These are phyloP conservation scores for Drosophila trapezifrons DNA, from an alignment of 1,140 invertebrate species.

Conservation along the genomic window DNA sequence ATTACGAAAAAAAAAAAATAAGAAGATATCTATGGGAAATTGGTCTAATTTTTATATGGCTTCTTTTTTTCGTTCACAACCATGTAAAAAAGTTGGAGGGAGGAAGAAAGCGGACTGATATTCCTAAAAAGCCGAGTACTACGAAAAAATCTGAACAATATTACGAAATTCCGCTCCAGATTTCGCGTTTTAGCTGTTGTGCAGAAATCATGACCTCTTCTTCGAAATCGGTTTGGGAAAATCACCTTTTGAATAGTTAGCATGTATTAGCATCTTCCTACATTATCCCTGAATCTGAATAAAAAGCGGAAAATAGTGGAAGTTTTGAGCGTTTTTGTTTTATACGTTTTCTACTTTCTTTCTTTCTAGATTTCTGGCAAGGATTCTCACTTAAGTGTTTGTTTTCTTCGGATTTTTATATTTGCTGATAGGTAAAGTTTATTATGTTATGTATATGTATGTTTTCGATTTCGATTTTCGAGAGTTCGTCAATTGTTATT, in stretches of 20 bases:
- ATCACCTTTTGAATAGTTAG: constrained; percentile 2
- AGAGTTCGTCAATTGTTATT: constrained; percentile 35
- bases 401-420: constrained; percentile 11
- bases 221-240: neutral
- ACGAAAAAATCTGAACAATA: neutral
- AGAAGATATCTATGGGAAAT: constrained; percentile 21
- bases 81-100: constrained; percentile 53
- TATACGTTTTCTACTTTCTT: no score
- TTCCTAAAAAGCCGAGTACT: constrained; percentile 25
- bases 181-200: neutral
- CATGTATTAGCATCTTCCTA: neutral
- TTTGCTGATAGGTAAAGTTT: constrained; percentile 15
- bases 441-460: constrained; percentile 25
- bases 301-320: constrained; percentile 17
- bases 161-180: neutral
- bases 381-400: constrained; percentile 8
- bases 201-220: neutral
- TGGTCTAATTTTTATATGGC: constrained; percentile 38
- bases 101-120: constrained; percentile 25
- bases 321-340: constrained; percentile 11
- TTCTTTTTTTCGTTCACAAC: constrained; percentile 54
- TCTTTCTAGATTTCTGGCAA: constrained; percentile 23
- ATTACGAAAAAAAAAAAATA: neutral
- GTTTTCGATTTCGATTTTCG: constrained; percentile 18
- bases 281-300: constrained; percentile 28